phyloP scores from a whole-genome alignment of 2,888 invertebrate genomes.

The Hyalella azteca region DNA sequence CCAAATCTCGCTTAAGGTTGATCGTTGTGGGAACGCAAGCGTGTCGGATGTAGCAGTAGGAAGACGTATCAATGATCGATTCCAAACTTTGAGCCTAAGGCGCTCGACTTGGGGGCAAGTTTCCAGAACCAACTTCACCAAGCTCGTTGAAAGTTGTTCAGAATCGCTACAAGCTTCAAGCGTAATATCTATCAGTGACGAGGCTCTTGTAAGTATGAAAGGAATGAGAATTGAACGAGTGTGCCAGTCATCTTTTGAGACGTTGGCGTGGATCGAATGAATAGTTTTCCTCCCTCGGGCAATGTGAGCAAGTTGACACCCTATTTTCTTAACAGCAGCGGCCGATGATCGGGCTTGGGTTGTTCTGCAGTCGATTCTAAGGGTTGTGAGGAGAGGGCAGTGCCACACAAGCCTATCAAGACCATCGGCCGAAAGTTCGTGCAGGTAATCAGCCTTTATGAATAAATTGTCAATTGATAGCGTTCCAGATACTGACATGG shows the following conservation, averaged over 20 bases:
- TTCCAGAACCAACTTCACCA: constrained; percentile 37
- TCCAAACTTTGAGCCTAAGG: constrained; percentile 44
- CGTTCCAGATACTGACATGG: neutral
- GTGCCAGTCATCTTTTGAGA: constrained; percentile 34
- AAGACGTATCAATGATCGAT: constrained; percentile 2
- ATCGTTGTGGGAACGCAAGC: constrained; percentile 22
- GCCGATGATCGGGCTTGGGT: neutral
- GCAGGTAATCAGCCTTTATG: constrained; percentile 35
- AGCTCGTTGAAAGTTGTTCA: constrained; percentile 27
- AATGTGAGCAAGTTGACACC: constrained; percentile 31
- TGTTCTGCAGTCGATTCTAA: constrained; percentile 39
- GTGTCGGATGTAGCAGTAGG: neutral
- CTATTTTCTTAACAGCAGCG: constrained; percentile 1
- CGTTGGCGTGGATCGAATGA: constrained; percentile 38
- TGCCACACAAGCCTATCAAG: constrained; percentile 37
- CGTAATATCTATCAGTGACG: constrained; percentile 31
- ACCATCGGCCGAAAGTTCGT: neutral
- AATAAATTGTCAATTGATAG: constrained; percentile 41
- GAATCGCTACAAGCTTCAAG: constrained; percentile 41
- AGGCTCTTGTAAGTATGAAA: constrained; percentile 18
- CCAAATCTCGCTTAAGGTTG: constrained; percentile 28
- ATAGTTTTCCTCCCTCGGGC: constrained; percentile 29
- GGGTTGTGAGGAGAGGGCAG: constrained; percentile 40
- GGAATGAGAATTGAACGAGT: constrained; percentile 39
- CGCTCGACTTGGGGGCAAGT: constrained; percentile 40